Evolutionary conservation across 2,888 invertebrate species (phyloP), one percentile per base, ranked within the genome.

Genomic region (Calameuta idolon): DNA sequence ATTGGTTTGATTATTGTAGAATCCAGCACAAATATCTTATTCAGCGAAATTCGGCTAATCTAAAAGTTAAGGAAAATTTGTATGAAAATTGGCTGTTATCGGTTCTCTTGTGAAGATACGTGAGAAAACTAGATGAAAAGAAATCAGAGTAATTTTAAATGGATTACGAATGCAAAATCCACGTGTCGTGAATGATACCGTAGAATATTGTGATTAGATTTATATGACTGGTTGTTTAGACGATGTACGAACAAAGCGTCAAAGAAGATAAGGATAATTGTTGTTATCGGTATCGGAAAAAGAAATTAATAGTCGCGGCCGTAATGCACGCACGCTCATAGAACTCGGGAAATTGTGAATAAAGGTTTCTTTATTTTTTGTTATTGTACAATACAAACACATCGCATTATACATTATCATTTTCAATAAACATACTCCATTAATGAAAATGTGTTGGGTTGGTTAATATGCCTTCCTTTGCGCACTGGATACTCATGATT

Each of bases 351-450:
- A 34, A 34, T 9, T 74, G 37, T n/a, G 74, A 33, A 35, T 74
- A 37, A 74, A 74, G 5, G 35, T 74, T 35, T 74, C 55, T 55
- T 55, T 55, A 55, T 55, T 31, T 71, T 71, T 71, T 37, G 74
- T 74, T 74, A 74, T 74, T 74, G 74, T 74, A 74, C 74, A 30
- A 74, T 74, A 74, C 30, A 37, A 74, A 74, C 34, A 74, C 37
- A 15, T 55, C 35, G 23, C 34, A 77, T 4, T 81, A 85, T 84
- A 84, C 81, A 84, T 80, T 79, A 83, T 83, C 85, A 85, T 86
- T 84, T 87, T 84, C 82, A 86, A 86, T 85, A 80, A 81, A 83
- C 77, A 81, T 81, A 82, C 82, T 82, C 83, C 34, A n/a, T 71
- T 30, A 73, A 71, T 34, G 23, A 33, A 75, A 74, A 33, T 34